Conservation (phyloP, 2,888 invertebrate species). For the Eutolmus rufibarbis region DNA sequence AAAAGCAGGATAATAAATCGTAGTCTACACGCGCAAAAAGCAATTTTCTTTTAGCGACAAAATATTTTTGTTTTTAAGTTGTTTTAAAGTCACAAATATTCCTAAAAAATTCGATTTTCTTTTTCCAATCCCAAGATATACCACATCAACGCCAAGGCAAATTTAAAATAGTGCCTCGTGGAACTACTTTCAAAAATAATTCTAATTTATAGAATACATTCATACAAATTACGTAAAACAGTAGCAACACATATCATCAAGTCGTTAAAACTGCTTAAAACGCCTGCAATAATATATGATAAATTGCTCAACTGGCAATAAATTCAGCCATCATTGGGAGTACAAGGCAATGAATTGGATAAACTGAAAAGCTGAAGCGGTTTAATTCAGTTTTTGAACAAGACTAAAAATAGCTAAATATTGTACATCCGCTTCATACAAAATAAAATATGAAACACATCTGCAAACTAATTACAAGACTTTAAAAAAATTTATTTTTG, state of each 20-base stretch:
- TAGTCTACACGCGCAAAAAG: neutral
- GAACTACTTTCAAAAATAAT: neutral
- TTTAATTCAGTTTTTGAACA: neutral
- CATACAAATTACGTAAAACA: neutral
- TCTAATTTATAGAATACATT: neutral
- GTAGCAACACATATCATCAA: neutral
- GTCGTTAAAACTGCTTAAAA: neutral
- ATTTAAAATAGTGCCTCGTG: neutral
- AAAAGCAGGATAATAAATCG: neutral
- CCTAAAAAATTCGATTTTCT: neutral
- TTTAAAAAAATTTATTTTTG: neutral
- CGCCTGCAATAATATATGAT: neutral
- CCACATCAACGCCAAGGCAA: neutral
- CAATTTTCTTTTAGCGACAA: neutral
- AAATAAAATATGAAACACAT: neutral
- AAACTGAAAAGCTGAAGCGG: neutral
- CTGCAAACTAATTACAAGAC: neutral
- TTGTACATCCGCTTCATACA: neutral
- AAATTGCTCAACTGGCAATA: neutral
- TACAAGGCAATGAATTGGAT: neutral
- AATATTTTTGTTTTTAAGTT: neutral
- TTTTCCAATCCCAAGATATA: neutral
- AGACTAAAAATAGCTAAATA: neutral
- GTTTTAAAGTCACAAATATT: neutral
- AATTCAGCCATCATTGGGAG: neutral